Evolutionary conservation across 2,797 vertebrate species (phyloP).

Genomic region (Brachymystax lenok): DNA sequence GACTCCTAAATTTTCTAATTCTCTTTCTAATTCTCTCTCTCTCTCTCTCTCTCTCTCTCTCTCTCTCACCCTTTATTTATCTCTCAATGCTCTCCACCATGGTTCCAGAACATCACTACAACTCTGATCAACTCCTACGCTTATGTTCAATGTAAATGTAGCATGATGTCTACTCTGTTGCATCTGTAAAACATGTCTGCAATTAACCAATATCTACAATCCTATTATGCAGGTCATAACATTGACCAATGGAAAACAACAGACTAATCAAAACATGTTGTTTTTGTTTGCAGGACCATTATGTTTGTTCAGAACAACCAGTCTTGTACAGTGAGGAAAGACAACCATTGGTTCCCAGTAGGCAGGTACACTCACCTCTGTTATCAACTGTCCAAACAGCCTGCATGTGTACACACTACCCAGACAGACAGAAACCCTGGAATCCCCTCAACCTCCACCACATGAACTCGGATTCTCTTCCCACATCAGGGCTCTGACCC

Average conservation of each 20-base stretch:
- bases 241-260: constrained; percentile 44
- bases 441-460: neutral
- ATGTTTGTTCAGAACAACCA: constrained; percentile 30
- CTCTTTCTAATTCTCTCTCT: too few relatives aligned
- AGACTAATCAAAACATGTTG: constrained; percentile 20
- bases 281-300: constrained; percentile 32
- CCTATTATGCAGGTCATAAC: constrained; percentile 40
- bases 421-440: constrained; percentile 30
- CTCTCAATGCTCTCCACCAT: constrained; percentile 36
- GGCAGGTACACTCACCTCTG: constrained; percentile 59
- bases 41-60: neutral
- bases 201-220: neutral
- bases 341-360: constrained; percentile 48
- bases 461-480: neutral
- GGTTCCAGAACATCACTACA: constrained; percentile 74
- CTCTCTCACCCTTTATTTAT: neutral
- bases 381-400: constrained; percentile 73
- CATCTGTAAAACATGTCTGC: neutral
- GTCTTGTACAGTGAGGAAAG: constrained; percentile 29
- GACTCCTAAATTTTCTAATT: too few relatives aligned
- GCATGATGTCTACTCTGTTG: neutral
- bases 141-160: neutral
- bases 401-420: constrained; percentile 52
- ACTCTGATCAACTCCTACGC: constrained; percentile 61
- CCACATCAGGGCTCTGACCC: neutral